phyloP scores from a whole-genome alignment of 35 echinoderm and acorn worm genomes.

The Lytechinus pictus region DNA sequence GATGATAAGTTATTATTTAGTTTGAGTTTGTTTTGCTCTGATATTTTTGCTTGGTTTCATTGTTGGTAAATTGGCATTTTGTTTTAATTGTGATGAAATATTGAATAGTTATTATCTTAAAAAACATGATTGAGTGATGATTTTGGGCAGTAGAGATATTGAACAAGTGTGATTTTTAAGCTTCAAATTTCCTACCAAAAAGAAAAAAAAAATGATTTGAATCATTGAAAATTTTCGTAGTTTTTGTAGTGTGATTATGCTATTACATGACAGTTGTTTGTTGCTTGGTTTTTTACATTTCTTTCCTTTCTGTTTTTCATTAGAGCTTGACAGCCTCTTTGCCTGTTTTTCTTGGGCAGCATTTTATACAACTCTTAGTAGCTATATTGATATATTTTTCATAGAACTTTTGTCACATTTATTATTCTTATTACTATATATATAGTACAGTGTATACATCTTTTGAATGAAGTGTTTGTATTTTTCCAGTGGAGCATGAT shows the following conservation, averaged over 20 bases:
- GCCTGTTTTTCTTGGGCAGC: constrained; percentile 50
- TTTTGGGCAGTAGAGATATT: neutral
- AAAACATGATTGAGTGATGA: neutral
- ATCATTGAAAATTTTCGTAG: neutral
- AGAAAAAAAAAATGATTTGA: neutral
- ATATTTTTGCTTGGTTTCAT: neutral
- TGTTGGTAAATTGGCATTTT: neutral
- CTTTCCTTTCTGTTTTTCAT: neutral
- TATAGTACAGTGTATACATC: constrained; percentile 47
- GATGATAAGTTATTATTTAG: neutral
- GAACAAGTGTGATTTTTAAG: neutral
- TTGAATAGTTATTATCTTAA: neutral
- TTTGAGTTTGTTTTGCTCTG: neutral
- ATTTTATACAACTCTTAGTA: constrained; percentile 55
- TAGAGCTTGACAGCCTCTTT: neutral
- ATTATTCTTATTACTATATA: constrained; percentile 46
- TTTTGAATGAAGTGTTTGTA: constrained; percentile 57
- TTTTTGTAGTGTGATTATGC: constrained; percentile 15
- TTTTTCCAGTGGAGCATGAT: constrained; percentile 47
- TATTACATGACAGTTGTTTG: constrained; percentile 12
- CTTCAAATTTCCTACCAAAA: neutral
- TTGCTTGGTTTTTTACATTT: neutral
- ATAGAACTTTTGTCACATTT: constrained; percentile 43
- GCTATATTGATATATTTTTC: constrained; percentile 37
- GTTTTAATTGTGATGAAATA: neutral